Percentiles rank a stretch among this genome's conserved stretches.
Evolutionary conservation across 2,888 invertebrate species (phyloP).

Genomic region (Cheilosia variabilis): DNA sequence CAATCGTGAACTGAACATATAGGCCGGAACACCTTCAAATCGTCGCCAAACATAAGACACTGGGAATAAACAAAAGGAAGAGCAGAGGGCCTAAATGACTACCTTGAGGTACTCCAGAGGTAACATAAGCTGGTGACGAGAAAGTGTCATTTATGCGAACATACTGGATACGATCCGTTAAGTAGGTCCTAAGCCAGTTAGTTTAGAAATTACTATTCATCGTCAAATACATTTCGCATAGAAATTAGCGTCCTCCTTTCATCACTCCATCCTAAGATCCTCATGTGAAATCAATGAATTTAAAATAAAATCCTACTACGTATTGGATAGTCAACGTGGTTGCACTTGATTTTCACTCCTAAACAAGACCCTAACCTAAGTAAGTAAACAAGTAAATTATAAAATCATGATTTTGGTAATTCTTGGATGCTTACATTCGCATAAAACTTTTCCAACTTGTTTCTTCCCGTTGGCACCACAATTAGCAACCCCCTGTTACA

Average conservation of each 20-base stretch:
- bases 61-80: too few relatives aligned
- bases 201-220: not conserved
- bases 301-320: constrained; percentile 12
- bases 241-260: not conserved
- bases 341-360: constrained; percentile 24
- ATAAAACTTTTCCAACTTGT: not conserved
- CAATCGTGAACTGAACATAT: too few relatives aligned
- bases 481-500: constrained; percentile 15
- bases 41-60: too few relatives aligned
- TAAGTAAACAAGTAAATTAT: not conserved
- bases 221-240: not conserved
- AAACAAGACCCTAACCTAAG: not conserved
- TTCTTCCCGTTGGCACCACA: not conserved
- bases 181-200: too few relatives aligned
- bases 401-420: not conserved
- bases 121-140: too few relatives aligned
- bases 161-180: too few relatives aligned
- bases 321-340: not conserved
- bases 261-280: not conserved
- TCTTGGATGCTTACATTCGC: not conserved
- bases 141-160: too few relatives aligned
- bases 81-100: too few relatives aligned
- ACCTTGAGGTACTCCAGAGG: too few relatives aligned
- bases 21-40: too few relatives aligned
- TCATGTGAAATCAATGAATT: not conserved